Conservation (phyloP, 2,888 invertebrate genomes). For the Macroteleia sp. region DNA sequence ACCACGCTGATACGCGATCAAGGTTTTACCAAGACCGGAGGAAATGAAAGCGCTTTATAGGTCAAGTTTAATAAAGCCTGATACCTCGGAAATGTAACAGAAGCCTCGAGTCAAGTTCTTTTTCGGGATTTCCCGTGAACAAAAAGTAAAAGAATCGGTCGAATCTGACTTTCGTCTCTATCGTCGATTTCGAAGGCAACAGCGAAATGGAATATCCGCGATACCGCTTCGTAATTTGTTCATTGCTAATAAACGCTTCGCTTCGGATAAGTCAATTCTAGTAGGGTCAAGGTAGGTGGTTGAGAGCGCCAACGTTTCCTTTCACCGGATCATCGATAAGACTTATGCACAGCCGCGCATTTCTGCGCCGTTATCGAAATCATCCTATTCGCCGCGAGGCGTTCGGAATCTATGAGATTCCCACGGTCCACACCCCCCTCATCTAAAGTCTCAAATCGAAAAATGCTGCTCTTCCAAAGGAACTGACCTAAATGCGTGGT, state of each 20-base stretch:
- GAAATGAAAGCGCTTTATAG: slow-evolving; percentile 33
- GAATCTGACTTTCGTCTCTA: no score
- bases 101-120: not conserved
- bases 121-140: no score
- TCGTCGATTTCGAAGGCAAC: no score
- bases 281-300: slow-evolving; percentile 50
- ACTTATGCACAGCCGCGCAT: slow-evolving; percentile 28
- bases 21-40: slow-evolving; percentile 20
- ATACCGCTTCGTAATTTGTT: slow-evolving; percentile 31
- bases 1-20: slow-evolving; percentile 37
- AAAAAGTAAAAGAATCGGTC: no score
- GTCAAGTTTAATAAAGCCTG: slow-evolving; percentile 36
- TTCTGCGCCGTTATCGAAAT: slow-evolving; percentile 33
- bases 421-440: slow-evolving; percentile 15
- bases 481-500: no score
- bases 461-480: no score
- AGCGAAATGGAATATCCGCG: no score
- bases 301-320: slow-evolving; percentile 49
- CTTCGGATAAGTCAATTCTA: slow-evolving; percentile 43
- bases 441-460: no score
- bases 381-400: slow-evolving; percentile 11
- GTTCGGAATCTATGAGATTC: no score
- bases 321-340: slow-evolving; percentile 63
- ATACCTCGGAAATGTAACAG: slow-evolving; percentile 13
- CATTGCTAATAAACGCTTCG: slow-evolving; percentile 39